Base-by-base conservation (phyloP, 2,113 vertebrate species). In the Microtus pennsylvanicus region DNA sequence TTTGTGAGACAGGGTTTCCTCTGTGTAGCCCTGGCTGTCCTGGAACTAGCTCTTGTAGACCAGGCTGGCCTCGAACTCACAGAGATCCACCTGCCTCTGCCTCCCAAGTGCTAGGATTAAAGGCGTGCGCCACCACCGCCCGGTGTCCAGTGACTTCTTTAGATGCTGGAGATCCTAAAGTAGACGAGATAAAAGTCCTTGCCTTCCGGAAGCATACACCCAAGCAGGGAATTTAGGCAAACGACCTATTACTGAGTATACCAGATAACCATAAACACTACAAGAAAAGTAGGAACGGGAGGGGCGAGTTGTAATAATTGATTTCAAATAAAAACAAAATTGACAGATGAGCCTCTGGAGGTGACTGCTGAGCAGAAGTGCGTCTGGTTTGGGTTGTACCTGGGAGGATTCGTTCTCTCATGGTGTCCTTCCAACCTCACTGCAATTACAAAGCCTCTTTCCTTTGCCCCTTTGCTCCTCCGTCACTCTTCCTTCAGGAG, bases 401-500 rank as follows among this genome's bases (percentile, higher is more conserved):
- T 42, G 75, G 65, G 50, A 63, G 58, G 61, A 35, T 17, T 19
- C 11, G 26, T 35, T 26, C 38, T 77, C 72, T 89, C 24, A 11
- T 7, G 45, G 28, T 69, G 55, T 58, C 26, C 81, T 83, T 35
- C 30, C 28, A 30, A 30, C 19, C 42, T 76, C 35, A 19, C 61
- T 9, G n/a, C 42, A 24, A 3, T 86, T 7, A 63, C 63, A 55
- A 42, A 67, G 13, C 58, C 65, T 96, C 35, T 92, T 85, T 35
- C 77, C 35, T 85, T 89, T 90, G 72, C 83, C 50, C 65, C 47
- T 61, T 88, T 42, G 19, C 7, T 6, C 33, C 42, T 58, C 63
- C 33, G 1, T 47, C 52, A 26, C 47, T 93, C 4, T 80, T 45
- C 86, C 65, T 78, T 90, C 93, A 96, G 94, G 86, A 95, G 65